These are phyloP conservation scores for Lasioglossum vierecki DNA, from an alignment of 2,888 invertebrate genomes.

Conservation along the genomic window DNA sequence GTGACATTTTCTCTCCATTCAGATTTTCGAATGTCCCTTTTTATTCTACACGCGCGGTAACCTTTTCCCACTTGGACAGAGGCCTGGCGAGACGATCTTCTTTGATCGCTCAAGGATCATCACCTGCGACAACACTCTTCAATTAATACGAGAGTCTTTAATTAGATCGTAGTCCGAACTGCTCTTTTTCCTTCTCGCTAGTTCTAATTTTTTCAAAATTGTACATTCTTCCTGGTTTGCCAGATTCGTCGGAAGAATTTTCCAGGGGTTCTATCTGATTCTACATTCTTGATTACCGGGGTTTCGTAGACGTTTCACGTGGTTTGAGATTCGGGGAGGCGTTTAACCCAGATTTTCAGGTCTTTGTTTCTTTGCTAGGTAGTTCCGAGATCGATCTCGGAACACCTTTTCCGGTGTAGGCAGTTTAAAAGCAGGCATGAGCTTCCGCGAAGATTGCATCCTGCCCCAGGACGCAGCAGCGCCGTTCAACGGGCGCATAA, in stretches of 20 bases:
- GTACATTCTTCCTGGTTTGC: background rate
- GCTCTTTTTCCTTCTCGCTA: background rate
- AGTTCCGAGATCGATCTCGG: background rate
- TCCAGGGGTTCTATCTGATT: background rate
- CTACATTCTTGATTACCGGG: background rate
- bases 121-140: too few species aligned
- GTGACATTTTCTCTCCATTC: conserved; percentile 68
- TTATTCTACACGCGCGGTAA: background rate
- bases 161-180: background rate
- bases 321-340: background rate
- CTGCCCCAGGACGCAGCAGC: conserved; percentile 46
- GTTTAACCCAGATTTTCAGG: background rate
- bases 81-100: background rate
- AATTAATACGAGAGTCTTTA: background rate
- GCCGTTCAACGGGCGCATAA: conserved; percentile 45
- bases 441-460: conserved; percentile 21
- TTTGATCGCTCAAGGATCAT: background rate
- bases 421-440: background rate
- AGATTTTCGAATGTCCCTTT: conserved; percentile 42
- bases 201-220: background rate
- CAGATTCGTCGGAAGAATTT: background rate
- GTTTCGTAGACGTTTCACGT: background rate
- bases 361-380: background rate
- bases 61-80: background rate
- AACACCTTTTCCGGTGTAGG: background rate